Base-by-base conservation (phyloP, 2,797 vertebrate species). In the Hybognathus amarus region DNA sequence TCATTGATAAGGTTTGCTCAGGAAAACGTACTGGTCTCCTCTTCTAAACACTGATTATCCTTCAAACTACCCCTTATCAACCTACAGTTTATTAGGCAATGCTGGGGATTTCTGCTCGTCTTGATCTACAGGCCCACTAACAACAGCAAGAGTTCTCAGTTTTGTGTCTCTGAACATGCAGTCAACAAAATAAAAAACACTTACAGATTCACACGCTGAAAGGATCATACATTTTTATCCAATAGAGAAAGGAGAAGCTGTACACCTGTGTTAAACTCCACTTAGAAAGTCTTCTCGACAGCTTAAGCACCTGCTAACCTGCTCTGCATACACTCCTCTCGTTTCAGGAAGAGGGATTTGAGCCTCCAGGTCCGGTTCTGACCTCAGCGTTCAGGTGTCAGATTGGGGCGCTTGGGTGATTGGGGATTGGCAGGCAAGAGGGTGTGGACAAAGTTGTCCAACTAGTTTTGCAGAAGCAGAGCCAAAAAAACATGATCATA, bases 261-360 rank as follows among this genome's bases (percentile, higher is more conserved):
- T 15, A 30, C 12, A n/a, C 4, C 61, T 2, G 40, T 10, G 6
- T 78, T 36, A 47, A 54, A 38, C 22, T 9, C 52, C 13, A 40
- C 24, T 17, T 33, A n/a, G 10, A 42, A 56, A 36, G 30, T 3
- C 10, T 24, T 82, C 50, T 92, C 86, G 91, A 87, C 56, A 86
- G 92, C 91, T 91, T 85, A 85, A 61, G 86, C 70, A 89, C 82
- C 86, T 90, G 88, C 64, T 85, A 81, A 77, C 45, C 33, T 33
- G 78, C 88, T 80, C 87, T 38, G 87, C 82, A 91, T 82, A 90
- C 27, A 3, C 45, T 42, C n/a, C 52, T 47, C 6, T 87, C 76
- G 1, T 68, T 77, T 77, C 64, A 85, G 69, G 77, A 87, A 88
- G 88, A 87, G 85, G 76, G 82, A 68, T 69, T 66, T 87, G 80